phyloP scores from a whole-genome alignment of 2,888 invertebrate genomes.

The Meteorus colon region DNA sequence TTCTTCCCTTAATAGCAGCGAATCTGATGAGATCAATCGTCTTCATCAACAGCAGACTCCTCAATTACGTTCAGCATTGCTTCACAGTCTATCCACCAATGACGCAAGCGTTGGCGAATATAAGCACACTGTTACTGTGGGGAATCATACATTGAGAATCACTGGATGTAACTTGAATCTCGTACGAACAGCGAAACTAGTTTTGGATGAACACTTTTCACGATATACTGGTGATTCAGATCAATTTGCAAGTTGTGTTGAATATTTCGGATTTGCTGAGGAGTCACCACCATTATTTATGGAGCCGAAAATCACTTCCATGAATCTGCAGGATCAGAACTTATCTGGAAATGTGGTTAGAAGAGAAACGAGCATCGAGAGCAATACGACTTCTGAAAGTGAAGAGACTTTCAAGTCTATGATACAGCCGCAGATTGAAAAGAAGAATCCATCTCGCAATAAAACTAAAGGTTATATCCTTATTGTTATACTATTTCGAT shows the following conservation, averaged over 20 bases:
- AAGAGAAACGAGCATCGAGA: conserved; percentile 63
- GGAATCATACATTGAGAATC: conserved; percentile 88
- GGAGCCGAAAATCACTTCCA: conserved; percentile 39
- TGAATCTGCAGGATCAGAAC: conserved; percentile 35
- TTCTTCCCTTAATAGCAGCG: conserved; percentile 86
- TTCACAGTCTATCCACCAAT: conserved; percentile 88
- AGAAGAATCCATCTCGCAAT: neutral
- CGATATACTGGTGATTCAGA: conserved; percentile 60
- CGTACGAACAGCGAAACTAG: conserved; percentile 89
- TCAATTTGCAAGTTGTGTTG: conserved; percentile 63
- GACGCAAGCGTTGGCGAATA: conserved; percentile 90
- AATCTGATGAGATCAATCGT: conserved; percentile 78
- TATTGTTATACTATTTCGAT: neutral
- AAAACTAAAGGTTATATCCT: neutral
- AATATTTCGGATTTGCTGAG: conserved; percentile 69
- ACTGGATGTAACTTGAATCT: conserved; percentile 89
- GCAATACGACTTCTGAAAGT: conserved; percentile 64
- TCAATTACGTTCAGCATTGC: conserved; percentile 77
- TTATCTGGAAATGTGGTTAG: conserved; percentile 48
- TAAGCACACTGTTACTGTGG: conserved; percentile 90
- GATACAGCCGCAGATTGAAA: neutral
- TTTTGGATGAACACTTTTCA: conserved; percentile 88
- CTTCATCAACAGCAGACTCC: conserved; percentile 74
- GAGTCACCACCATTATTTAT: conserved; percentile 56
- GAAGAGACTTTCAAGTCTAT: conserved; percentile 64